Base-by-base conservation (phyloP, 2,797 vertebrate genomes). In the Coregonus ussuriensis region DNA sequence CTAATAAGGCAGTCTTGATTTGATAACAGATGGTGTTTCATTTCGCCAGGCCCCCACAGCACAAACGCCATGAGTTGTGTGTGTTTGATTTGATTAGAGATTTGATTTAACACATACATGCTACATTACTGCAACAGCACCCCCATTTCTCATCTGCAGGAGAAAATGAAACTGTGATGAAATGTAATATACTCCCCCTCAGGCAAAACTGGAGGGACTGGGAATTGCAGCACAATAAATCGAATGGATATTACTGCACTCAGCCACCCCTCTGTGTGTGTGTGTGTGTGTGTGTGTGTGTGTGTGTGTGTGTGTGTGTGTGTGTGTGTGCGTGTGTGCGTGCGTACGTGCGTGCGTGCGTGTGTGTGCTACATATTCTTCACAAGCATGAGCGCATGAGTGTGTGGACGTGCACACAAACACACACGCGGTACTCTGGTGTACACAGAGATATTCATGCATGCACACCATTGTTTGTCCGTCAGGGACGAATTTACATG, bases 111-210 rank as follows among this genome's bases (percentile, higher is more conserved):
- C 95, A 96, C 96, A 96, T 97, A 96, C 96, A 97, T 96, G 95
- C 96, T 95, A 96, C 95, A 96, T 96, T 97, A 96, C 96, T 95
- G 95, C 95, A 95, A 94, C 95, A 95, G 91, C 96, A 95, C 95
- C 96, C 96, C 96, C 95, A 96, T 97, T 97, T 96, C 96, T 98
- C 97, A 97, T 97, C 95, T 97, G 96, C 94, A 93, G 95, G 94
- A 98, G 96, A 97, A 98, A 98, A 99, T 98, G 97, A 99, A 98
- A 98, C 96, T 95, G 96, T 97, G 97, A 98, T 98, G 97, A 99
- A 98, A 98, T 98, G 96, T 98, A 98, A 98, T 99, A 97, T 97
- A 97, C 95, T 96, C 96, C 95, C 96, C 96, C 96, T 96, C 96
- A 95, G 96, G 96, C 97, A 94, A 96, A 96, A 97, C 95, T 95